phyloP scores from a whole-genome alignment of 2,113 vertebrate species.

The Hypocryptadius cinnamomeus region DNA sequence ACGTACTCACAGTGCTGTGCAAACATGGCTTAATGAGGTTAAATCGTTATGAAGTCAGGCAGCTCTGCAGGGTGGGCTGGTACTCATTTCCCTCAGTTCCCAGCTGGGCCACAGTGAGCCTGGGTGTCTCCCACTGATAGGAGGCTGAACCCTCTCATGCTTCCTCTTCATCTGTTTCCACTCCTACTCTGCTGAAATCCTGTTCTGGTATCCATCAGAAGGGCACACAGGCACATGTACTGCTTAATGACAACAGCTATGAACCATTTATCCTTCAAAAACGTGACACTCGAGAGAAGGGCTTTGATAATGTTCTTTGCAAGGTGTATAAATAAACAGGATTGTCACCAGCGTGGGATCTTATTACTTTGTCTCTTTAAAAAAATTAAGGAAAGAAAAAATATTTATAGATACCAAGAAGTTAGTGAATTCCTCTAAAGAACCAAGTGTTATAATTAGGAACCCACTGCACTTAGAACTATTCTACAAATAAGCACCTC shows the following conservation, averaged over 20 bases:
- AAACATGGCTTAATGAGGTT: not conserved
- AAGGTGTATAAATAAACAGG: slow-evolving; percentile 12
- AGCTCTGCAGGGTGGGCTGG: not conserved
- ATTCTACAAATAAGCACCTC: slow-evolving; percentile 49
- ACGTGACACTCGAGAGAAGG: not conserved
- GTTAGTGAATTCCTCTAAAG: slow-evolving; percentile 42
- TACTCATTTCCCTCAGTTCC: not conserved
- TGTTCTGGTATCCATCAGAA: not conserved
- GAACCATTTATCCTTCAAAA: slow-evolving; percentile 1
- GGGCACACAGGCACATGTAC: not conserved
- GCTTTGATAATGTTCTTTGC: not conserved
- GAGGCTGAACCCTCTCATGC: not conserved
- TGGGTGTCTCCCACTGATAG: not conserved
- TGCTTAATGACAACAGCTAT: not conserved
- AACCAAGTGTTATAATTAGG: slow-evolving; percentile 45
- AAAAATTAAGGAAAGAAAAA: slow-evolving; percentile 5
- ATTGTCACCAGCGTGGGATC: not conserved
- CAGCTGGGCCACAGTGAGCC: not conserved
- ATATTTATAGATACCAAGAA: slow-evolving; percentile 38
- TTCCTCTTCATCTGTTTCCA: not conserved
- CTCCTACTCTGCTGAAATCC: not conserved
- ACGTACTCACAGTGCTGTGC: not conserved
- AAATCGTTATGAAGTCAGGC: not conserved
- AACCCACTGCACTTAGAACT: slow-evolving; percentile 15
- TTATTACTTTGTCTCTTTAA: not conserved